A percentile compares a stretch with the other conserved stretches of the same genome.
Conservation (phyloP, 2,797 vertebrate genomes). For the Etheostoma nigrum region DNA sequence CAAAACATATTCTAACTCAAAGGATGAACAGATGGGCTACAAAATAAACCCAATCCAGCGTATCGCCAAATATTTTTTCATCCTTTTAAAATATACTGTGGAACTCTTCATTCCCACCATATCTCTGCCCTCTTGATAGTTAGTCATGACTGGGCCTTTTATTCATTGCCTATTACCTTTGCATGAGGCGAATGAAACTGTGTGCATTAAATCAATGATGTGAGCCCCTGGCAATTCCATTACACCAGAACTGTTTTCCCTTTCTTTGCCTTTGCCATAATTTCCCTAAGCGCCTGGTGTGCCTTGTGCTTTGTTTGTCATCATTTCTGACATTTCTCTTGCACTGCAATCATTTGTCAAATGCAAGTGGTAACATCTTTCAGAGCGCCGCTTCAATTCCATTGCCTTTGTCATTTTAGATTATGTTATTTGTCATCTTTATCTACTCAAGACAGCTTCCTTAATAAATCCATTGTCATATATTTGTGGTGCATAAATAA, state of each 20-base stretch:
- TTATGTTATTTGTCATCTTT: slow-evolving; percentile 60
- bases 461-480: slow-evolving; percentile 37
- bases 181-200: slow-evolving; percentile 43
- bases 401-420: slow-evolving; percentile 52
- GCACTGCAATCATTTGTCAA: slow-evolving; percentile 43
- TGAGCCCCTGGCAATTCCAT: slow-evolving; percentile 52
- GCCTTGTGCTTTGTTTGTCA: slow-evolving; percentile 48
- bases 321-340: slow-evolving; percentile 48
- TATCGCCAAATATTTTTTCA: slow-evolving; percentile 27
- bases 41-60: slow-evolving; percentile 43
- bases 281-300: slow-evolving; percentile 47
- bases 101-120: slow-evolving; percentile 28
- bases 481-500: slow-evolving; percentile 43
- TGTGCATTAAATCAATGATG: slow-evolving; percentile 56
- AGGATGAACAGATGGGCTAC: slow-evolving; percentile 59
- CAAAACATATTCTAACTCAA: slow-evolving; percentile 38
- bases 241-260: slow-evolving; percentile 33
- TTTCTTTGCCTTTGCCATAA: slow-evolving; percentile 33
- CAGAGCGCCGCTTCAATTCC: slow-evolving; percentile 36
- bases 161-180: slow-evolving; percentile 54
- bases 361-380: slow-evolving; percentile 32
- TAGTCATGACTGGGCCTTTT: slow-evolving; percentile 35
- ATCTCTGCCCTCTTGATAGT: slow-evolving; percentile 34
- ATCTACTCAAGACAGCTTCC: slow-evolving; percentile 34
- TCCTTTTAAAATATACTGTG: slow-evolving; percentile 24